Conservation (phyloP, 1,140 invertebrate genomes). For the Drosophila jambulina region DNA sequence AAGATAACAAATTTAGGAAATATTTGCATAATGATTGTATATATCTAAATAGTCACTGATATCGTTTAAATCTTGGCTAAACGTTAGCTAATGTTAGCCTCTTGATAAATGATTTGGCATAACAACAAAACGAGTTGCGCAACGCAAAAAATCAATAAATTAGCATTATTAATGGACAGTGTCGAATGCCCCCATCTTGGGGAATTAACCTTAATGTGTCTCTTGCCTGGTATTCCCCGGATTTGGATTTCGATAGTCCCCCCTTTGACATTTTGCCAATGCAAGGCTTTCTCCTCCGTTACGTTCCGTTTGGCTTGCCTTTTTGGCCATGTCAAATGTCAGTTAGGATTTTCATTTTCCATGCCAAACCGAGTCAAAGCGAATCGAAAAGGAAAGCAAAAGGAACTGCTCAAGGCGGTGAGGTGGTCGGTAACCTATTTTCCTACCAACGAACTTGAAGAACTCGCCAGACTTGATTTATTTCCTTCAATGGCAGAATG, state of each 20-base stretch:
- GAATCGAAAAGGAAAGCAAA: conserved; percentile 13
- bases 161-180: conserved; percentile 44
- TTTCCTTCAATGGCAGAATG: conserved; percentile 5
- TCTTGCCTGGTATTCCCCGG: conserved; percentile 4
- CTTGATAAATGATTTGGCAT: conserved; percentile 19
- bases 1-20: neutral
- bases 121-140: conserved; percentile 3
- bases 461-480: conserved; percentile 17
- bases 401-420: neutral
- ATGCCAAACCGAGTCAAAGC: neutral
- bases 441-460: conserved; percentile 14
- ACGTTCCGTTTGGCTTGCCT: neutral
- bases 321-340: conserved; percentile 47
- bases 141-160: conserved; percentile 42
- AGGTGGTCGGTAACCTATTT: conserved; percentile 29
- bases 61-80: neutral
- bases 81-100: neutral
- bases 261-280: conserved; percentile 45
- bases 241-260: conserved; percentile 4
- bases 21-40: neutral
- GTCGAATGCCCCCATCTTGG: conserved; percentile 23
- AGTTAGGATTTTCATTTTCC: conserved; percentile 48
- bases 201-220: conserved; percentile 48
- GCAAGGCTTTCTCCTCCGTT: conserved; percentile 23
- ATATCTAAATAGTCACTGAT: neutral